Evolutionary conservation across 2,888 invertebrate species (phyloP).

Genomic region (Archips xylosteana): DNA sequence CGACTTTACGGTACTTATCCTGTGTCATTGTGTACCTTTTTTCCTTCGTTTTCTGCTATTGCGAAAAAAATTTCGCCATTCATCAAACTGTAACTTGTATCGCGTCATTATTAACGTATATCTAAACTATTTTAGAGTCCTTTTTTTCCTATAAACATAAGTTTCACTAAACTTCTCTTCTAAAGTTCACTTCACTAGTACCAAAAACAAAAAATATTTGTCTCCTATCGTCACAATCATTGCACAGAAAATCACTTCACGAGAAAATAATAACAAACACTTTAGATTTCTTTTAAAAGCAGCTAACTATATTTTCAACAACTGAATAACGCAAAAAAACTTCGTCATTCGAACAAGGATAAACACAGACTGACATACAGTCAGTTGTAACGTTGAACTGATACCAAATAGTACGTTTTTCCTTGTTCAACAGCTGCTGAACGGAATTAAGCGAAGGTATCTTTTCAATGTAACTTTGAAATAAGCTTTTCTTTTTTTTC

Average conservation of each 20-base stretch:
- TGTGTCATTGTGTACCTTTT: background rate
- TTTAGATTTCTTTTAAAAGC: background rate
- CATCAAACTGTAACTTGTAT: background rate
- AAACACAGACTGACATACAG: constrained; percentile 13
- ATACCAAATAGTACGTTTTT: constrained; percentile 14
- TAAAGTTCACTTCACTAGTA: background rate
- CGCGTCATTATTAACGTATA: background rate
- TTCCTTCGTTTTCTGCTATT: background rate
- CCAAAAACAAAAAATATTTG: background rate
- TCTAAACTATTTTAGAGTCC: background rate
- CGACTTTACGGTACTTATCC: too few relatives aligned
- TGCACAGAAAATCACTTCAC: background rate
- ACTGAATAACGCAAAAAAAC: background rate
- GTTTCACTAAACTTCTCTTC: background rate
- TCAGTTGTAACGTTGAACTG: background rate
- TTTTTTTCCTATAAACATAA: background rate
- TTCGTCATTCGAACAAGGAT: constrained; percentile 14
- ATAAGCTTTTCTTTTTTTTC: too few relatives aligned
- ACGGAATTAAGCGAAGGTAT: too few relatives aligned
- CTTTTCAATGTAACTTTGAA: too few relatives aligned
- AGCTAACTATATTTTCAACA: background rate
- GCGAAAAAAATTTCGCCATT: background rate
- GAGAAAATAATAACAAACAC: background rate
- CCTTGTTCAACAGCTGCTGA: constrained; percentile 8
- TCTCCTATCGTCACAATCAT: background rate